Percentiles rank a stretch among this genome's conserved stretches.
phyloP scores from a whole-genome alignment of 64 coral and sea anemone species.

The Exaiptasia diaphana region DNA sequence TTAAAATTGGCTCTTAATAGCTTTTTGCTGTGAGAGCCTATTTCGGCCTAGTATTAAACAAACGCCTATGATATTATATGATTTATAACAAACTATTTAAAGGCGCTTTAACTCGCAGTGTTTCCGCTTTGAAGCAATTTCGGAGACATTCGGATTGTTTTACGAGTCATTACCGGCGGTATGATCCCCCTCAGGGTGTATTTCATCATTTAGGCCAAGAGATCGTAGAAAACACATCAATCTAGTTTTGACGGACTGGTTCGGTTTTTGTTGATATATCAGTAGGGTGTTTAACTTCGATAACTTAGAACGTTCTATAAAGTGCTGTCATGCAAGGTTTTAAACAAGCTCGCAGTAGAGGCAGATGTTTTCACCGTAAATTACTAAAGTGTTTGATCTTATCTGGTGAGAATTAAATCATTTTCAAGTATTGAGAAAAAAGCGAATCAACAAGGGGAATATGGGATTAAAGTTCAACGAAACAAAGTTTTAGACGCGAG shows the following conservation, averaged over 20 bases:
- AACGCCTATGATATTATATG: conserved; percentile 14
- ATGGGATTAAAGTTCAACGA: neutral
- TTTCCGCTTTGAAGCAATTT: conserved; percentile 13
- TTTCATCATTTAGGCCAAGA: conserved; percentile 1
- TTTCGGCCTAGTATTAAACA: conserved; percentile 16
- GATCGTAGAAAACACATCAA: conserved; percentile 3
- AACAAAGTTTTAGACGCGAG: neutral
- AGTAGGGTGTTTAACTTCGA: no score
- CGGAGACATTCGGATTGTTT: neutral
- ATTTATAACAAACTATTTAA: conserved; percentile 22
- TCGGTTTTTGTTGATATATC: neutral
- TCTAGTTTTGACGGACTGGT: neutral
- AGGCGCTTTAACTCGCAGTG: neutral
- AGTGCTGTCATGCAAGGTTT: neutral
- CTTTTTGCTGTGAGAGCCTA: conserved; percentile 1
- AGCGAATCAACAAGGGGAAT: neutral
- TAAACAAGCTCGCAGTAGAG: neutral
- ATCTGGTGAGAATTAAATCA: conserved; percentile 1
- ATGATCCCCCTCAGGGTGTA: conserved; percentile 1
- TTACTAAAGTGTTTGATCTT: conserved; percentile 17
- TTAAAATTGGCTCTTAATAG: conserved; percentile 19
- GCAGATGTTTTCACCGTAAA: neutral
- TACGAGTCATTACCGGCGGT: conserved; percentile 14
- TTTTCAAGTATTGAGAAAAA: neutral
- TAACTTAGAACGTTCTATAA: neutral